Evolutionary conservation across 2,797 vertebrate genomes (phyloP), one percentile per base, ranked within the genome.

Genomic region (Dendrocincla fuliginosa): DNA sequence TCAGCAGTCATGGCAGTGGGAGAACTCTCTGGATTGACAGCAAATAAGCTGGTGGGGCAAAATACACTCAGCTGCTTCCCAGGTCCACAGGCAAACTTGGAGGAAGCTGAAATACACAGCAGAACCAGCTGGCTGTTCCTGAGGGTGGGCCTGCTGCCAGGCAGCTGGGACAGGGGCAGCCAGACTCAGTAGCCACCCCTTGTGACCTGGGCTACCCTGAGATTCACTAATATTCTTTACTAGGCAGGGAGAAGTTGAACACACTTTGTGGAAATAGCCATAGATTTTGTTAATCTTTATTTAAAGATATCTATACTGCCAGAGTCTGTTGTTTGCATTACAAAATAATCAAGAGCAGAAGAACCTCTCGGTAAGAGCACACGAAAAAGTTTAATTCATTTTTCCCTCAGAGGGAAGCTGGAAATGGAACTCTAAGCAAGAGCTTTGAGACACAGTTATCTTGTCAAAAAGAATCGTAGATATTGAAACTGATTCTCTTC

Each of bases 111-210:
- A 93, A 41, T 3, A 27, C 56, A 39, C 20, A 77, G 81, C 89
- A 93, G 82, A 93, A 89, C 82, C 87, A 93, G 92, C 93, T 96
- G 95, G 87, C 87, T 94, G 87, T 55, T 94, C 78, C 84, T 28
- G 15, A 84, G 79, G 28, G 61, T 59, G 74, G 89, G 89, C 91
- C 46, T 6, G 11, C 39, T 81, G 93, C 87, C 95, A 96, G 84
- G 89, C 96, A 95, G 89, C 95, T 95, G 95, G 50, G 79, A 87
- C 82, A 89, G 33, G 46, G 73, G 57, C 6, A 92, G 73, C 46
- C 82, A 91, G 61, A 77, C 78, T 89, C 84, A 18, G 92, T 91
- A 96, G 95, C 91, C 82, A 88, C 61, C 69, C 35, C 60, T 57
- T 56, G 39, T 93, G 92, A 93, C 89, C 92, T 71, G 50, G 71